Conservation (phyloP, 2,888 invertebrate genomes). For the Scaeva pyrastri region DNA sequence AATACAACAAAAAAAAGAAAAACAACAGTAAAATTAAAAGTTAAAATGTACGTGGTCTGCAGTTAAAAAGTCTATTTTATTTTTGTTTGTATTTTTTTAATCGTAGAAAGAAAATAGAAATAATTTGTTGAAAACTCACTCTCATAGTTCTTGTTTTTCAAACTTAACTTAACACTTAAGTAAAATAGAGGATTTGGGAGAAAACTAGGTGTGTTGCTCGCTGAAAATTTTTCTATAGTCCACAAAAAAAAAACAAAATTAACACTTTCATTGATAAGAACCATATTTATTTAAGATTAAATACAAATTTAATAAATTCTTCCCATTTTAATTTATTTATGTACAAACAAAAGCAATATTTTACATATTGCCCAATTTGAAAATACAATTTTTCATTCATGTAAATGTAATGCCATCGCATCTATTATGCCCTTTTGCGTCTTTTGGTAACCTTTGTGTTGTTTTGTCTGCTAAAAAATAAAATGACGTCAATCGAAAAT, state of each 20-base stretch:
- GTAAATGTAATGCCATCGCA: neutral
- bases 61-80: constrained; percentile 38
- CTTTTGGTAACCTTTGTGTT: constrained; percentile 25
- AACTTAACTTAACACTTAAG: neutral
- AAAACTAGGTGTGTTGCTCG: constrained; percentile 62
- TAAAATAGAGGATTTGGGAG: constrained; percentile 6
- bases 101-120: neutral
- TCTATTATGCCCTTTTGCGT: constrained; percentile 17
- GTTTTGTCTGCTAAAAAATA: constrained; percentile 48
- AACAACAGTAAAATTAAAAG: constrained; percentile 53
- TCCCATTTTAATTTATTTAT: neutral
- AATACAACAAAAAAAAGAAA: constrained; percentile 20
- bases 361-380: neutral
- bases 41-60: constrained; percentile 60
- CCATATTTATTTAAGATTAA: neutral
- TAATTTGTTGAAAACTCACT: neutral
- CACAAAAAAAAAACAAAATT: neutral
- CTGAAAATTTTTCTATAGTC: neutral
- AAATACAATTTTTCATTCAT: neutral
- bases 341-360: too few relatives aligned
- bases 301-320: neutral
- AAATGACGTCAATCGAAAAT: constrained; percentile 63
- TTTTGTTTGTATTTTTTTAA: constrained; percentile 19
- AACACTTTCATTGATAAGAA: neutral
- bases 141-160: neutral